Evolutionary conservation across 1,140 invertebrate genomes (phyloP).

Genomic region (Cepaea nemoralis): DNA sequence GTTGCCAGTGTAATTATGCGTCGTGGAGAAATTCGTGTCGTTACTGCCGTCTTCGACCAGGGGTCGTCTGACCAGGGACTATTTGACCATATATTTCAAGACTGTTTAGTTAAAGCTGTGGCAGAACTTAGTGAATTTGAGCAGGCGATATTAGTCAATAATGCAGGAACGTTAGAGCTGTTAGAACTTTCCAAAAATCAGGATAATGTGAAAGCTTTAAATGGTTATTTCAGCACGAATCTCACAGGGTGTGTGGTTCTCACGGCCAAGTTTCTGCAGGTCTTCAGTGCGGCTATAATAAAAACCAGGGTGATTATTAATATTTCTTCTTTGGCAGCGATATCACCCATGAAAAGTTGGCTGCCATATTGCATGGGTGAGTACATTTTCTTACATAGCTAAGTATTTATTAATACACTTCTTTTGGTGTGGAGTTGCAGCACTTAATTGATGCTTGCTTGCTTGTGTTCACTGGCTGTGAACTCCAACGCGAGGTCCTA

Average conservation of each 20-base stretch:
- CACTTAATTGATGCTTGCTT: too few species aligned
- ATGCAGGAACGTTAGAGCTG: conserved; percentile 87
- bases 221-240: conserved; percentile 83
- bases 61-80: conserved; percentile 61
- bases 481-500: too few species aligned
- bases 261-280: conserved; percentile 82
- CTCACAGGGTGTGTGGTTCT: conserved; percentile 83
- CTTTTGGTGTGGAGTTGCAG: too few species aligned
- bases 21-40: conserved; percentile 48
- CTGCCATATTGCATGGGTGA: conserved; percentile 86
- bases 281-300: conserved; percentile 72
- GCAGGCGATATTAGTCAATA: conserved; percentile 85
- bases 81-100: conserved; percentile 68
- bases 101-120: conserved; percentile 73
- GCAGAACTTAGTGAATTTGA: conserved; percentile 75
- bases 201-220: conserved; percentile 67
- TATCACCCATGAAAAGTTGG: conserved; percentile 83
- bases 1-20: not conserved
- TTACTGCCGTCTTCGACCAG: conserved; percentile 66
- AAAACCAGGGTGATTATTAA: conserved; percentile 82
- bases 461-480: too few species aligned
- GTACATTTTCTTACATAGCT: too few species aligned
- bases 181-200: conserved; percentile 76
- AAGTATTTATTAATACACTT: too few species aligned
- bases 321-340: conserved; percentile 86